phyloP scores from a whole-genome alignment of 2,797 vertebrate genomes.

The Babyrousa celebensis region DNA sequence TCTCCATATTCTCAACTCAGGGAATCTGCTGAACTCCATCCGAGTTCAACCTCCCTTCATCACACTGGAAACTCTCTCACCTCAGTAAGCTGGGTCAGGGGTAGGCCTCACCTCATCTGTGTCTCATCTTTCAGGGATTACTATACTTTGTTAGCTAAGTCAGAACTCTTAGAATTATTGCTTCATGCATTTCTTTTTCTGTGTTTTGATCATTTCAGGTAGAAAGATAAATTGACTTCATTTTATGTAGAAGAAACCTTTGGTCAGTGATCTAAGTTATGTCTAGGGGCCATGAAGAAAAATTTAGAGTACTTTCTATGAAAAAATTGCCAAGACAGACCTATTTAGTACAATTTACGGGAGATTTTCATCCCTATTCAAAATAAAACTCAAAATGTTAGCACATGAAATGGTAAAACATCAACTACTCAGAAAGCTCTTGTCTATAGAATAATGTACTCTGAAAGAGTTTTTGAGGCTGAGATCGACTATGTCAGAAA shows the following conservation, averaged over 20 bases:
- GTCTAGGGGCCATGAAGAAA: neutral
- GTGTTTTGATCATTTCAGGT: constrained; percentile 7
- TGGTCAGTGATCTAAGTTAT: neutral
- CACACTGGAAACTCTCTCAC: neutral
- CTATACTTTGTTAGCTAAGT: neutral
- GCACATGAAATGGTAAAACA: neutral
- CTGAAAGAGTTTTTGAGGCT: neutral
- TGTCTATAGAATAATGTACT: neutral
- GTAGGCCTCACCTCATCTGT: neutral
- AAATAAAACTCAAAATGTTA: neutral
- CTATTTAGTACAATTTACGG: neutral
- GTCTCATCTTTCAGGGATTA: constrained; percentile 8
- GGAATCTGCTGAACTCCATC: neutral
- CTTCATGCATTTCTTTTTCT: neutral
- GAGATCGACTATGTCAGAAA: neutral
- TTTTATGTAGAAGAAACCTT: constrained; percentile 3
- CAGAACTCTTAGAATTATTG: neutral
- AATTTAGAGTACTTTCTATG: neutral
- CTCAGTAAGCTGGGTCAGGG: neutral
- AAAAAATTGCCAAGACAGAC: constrained; percentile 17
- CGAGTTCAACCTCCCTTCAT: neutral
- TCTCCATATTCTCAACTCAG: neutral
- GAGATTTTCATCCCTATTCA: neutral
- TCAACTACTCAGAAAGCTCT: constrained; percentile 49
- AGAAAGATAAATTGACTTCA: neutral